phyloP scores from a whole-genome alignment of 2,113 vertebrate species.

The Chelonoidis abingdonii region DNA sequence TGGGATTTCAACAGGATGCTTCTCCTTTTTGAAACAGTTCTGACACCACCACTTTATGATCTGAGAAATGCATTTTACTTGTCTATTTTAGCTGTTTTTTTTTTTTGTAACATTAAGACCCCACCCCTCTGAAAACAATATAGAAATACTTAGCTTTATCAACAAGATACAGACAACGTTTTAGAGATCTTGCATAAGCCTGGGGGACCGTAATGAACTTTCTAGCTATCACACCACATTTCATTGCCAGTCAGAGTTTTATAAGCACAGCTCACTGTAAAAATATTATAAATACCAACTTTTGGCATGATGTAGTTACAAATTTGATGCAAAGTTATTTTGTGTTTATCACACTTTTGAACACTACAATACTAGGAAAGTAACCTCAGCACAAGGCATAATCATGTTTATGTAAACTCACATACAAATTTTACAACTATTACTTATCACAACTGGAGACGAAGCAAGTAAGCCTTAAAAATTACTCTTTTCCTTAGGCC shows the following conservation, averaged over 20 bases:
- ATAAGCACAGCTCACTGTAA: not conserved
- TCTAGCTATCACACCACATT: conserved; percentile 7
- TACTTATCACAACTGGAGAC: not conserved
- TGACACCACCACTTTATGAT: not conserved
- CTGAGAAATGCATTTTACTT: not conserved
- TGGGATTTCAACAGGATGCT: not conserved
- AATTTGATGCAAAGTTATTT: not conserved
- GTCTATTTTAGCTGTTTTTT: not conserved
- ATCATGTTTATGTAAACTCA: not conserved
- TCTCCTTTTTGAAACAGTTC: not conserved
- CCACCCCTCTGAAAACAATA: not conserved
- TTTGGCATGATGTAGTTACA: not conserved
- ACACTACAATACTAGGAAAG: conserved; percentile 15
- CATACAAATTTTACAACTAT: not conserved
- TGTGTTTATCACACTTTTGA: conserved; percentile 6
- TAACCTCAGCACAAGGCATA: conserved; percentile 20
- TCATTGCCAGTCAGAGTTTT: not conserved
- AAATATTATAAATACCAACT: conserved; percentile 2
- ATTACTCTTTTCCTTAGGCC: conserved; percentile 1
- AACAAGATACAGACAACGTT: not conserved
- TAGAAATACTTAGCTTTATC: not conserved
- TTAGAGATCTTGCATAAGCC: not conserved
- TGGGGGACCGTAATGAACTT: not conserved
- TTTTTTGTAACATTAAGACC: not conserved
- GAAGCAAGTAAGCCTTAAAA: not conserved